Evolutionary conservation across 2,888 invertebrate genomes (phyloP).

Genomic region (Eristalis tenax): DNA sequence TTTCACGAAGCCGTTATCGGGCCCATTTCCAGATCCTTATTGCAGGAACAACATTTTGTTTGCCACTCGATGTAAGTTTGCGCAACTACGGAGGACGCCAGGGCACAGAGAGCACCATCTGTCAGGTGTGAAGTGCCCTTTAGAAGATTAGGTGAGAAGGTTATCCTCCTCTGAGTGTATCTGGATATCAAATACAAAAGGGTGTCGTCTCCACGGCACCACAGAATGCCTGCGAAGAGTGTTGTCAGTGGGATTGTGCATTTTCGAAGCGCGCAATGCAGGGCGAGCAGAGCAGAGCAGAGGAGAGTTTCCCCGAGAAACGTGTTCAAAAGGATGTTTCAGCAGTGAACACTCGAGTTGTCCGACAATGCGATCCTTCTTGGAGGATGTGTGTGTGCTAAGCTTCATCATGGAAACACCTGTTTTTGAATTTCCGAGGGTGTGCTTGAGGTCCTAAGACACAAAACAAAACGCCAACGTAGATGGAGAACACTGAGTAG

Average conservation of each 20-base stretch:
- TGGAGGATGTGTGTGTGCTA: constrained; percentile 25
- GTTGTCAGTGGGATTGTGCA: constrained; percentile 40
- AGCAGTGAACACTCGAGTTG: constrained; percentile 62
- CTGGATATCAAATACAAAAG: constrained; percentile 26
- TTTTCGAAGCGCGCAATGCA: constrained; percentile 7
- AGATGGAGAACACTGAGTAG: constrained; percentile 5
- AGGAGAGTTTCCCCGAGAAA: constrained; percentile 4
- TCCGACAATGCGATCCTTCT: constrained; percentile 52
- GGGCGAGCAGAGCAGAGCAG: neutral
- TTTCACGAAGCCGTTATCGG: constrained; percentile 37
- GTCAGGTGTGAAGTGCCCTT: constrained; percentile 63
- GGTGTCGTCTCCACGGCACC: neutral
- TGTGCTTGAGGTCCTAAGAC: constrained; percentile 46
- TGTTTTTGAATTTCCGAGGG: constrained; percentile 60
- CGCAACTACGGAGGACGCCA: neutral
- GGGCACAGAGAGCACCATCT: constrained; percentile 12
- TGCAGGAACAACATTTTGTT: constrained; percentile 48
- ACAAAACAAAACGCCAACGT: constrained; percentile 48
- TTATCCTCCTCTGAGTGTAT: constrained; percentile 30
- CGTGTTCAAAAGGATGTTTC: constrained; percentile 65
- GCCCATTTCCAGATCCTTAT: constrained; percentile 52
- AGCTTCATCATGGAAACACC: constrained; percentile 65
- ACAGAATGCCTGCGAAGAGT: neutral
- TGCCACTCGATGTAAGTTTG: constrained; percentile 59
- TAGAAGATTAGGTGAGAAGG: constrained; percentile 16